Conservation (phyloP, 2,888 invertebrate genomes). For the Ormyrus rosae region DNA sequence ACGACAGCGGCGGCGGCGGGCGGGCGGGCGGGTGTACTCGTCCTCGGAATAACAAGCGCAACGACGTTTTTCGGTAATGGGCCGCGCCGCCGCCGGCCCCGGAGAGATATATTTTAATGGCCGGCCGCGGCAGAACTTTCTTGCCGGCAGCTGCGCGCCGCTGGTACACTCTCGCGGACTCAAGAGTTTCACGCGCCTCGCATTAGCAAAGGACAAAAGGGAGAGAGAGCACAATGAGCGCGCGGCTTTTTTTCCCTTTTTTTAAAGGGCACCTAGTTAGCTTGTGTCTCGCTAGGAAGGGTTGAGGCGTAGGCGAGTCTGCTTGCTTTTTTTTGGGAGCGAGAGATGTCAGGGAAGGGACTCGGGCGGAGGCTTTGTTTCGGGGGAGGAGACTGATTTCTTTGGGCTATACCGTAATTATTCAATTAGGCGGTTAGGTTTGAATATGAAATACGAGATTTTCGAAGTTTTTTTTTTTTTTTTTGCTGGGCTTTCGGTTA, state of each 20-base stretch:
- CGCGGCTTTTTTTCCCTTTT: neutral
- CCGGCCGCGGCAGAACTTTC: constrained; percentile 23
- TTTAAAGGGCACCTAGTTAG: neutral
- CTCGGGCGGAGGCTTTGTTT: neutral
- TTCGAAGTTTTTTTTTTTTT: constrained; percentile 3
- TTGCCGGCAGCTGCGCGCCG: constrained; percentile 10
- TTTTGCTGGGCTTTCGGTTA: neutral
- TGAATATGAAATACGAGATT: constrained; percentile 25
- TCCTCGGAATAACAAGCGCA: constrained; percentile 43
- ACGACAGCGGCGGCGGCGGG: neutral
- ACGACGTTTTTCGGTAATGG: constrained; percentile 37
- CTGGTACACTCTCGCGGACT: neutral
- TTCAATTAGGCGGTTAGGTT: constrained; percentile 8
- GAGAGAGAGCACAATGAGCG: neutral
- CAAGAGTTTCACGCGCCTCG: constrained; percentile 53
- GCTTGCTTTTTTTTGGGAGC: neutral
- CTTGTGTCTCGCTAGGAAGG: neutral
- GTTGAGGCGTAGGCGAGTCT: neutral
- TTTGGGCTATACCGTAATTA: constrained; percentile 25
- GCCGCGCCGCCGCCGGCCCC: neutral
- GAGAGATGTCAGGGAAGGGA: neutral
- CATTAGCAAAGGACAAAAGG: constrained; percentile 57
- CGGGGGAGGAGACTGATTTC: neutral
- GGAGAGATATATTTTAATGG: constrained; percentile 33
- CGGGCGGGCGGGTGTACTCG: constrained; percentile 9